Evolutionary conservation across 2,113 vertebrate species (phyloP), one percentile per base, ranked within the genome.

Genomic region (Scortum barcoo): DNA sequence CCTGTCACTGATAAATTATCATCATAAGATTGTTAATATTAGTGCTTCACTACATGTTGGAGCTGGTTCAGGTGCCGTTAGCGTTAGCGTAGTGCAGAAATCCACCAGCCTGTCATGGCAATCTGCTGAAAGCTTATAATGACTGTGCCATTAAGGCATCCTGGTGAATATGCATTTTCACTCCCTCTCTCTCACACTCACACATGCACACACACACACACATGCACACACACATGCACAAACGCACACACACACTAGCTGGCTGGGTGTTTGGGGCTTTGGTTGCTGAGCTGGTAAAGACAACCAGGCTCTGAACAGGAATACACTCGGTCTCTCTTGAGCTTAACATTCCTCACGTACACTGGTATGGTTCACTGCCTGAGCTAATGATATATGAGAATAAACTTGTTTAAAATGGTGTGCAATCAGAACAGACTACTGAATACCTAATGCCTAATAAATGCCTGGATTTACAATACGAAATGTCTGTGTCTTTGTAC

Each of bases 81-180:
- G n/a, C n/a, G n/a, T n/a, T n/a, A n/a, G n/a, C n/a, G n/a, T n/a
- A n/a, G n/a, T n/a, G n/a, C n/a, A n/a, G 42, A 72, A 84, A 72
- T 80, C 80, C 71, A 73, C 61, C 53, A 66, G 65, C 46, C 44
- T 54, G 61, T 76, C 46, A 57, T 3, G 14, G 51, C 72, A 66
- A 80, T 70, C 70, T 80, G 71, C 71, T 89, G 44, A 74, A 83
- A 84, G 89, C 80, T 76, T 48, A 70, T 65, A 86, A 89, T 67
- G 81, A 53, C 60, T 40, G 36, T 53, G 51, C 65, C 68, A 62
- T 86, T 86, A 50, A 75, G 42, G 42, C 33, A 60, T 62, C 17
- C 57, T 61, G 33, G 65, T 54, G 53, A 60, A 78, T 54, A 69
- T 26, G 2, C 40, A 26, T 72, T 62, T 30, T 67, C 42, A 22